Conservation (phyloP, 1,140 invertebrate genomes). For the Drosophila carrolli region DNA sequence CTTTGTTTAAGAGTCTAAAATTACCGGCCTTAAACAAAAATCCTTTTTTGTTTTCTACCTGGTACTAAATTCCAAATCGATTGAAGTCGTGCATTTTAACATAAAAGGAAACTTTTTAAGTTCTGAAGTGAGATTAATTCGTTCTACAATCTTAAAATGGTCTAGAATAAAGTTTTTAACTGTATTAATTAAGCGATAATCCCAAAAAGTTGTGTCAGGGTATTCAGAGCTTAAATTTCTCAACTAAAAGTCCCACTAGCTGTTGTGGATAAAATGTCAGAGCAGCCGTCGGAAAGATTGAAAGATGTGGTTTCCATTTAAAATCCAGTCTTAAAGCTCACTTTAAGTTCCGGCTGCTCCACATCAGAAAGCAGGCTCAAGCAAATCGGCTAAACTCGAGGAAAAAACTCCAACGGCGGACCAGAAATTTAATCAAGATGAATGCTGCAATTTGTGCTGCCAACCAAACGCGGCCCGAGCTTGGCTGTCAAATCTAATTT, state of each 20-base stretch:
- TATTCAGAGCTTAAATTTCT: neutral
- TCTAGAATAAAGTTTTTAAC: too few species aligned
- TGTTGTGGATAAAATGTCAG: neutral
- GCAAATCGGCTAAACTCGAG: conserved; percentile 25
- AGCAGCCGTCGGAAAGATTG: neutral
- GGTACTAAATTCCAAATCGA: too few species aligned
- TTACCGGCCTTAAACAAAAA: too few species aligned
- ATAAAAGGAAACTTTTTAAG: too few species aligned
- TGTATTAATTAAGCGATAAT: too few species aligned
- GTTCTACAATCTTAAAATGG: too few species aligned
- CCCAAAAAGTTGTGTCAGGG: too few species aligned
- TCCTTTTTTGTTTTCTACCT: too few species aligned
- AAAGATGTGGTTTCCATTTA: conserved; percentile 19
- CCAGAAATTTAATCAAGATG: conserved; percentile 78
- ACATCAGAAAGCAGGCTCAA: conserved; percentile 41
- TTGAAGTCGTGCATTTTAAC: too few species aligned
- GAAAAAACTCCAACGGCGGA: conserved; percentile 27
- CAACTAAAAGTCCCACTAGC: too few species aligned
- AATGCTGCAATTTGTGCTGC: conserved; percentile 77
- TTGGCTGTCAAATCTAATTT: conserved; percentile 79
- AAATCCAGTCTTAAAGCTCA: conserved; percentile 17
- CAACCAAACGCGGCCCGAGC: conserved; percentile 52
- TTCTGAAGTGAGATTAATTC: too few species aligned
- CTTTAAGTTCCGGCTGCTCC: conserved; percentile 9
- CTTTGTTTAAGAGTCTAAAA: too few species aligned